A percentile compares a stretch with the other conserved stretches of the same genome.
phyloP scores from a whole-genome alignment of 2,113 vertebrate genomes.

The Gadus macrocephalus region DNA sequence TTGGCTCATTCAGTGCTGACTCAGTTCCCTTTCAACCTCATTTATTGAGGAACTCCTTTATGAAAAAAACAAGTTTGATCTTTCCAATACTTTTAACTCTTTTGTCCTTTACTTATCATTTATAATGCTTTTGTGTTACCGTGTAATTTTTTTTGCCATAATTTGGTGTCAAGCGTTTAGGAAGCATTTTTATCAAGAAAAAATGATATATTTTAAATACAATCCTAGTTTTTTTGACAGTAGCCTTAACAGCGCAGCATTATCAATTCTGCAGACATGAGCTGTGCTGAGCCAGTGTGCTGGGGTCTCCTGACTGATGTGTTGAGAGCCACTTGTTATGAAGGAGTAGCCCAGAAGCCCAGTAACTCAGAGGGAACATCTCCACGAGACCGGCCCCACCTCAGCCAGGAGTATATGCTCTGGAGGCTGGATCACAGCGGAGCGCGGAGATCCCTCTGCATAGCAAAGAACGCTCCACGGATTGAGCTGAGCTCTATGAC shows the following conservation, averaged over 20 bases:
- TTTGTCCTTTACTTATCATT: too few species aligned
- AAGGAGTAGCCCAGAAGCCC: constrained; percentile 14
- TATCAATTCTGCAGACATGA: constrained; percentile 4
- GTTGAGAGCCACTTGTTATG: constrained; percentile 23
- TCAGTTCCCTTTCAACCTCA: too few species aligned
- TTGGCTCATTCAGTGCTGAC: too few species aligned
- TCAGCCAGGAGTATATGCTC: constrained; percentile 35
- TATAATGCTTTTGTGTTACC: too few species aligned
- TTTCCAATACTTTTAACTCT: too few species aligned
- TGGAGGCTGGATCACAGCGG: constrained; percentile 37
- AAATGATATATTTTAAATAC: not conserved
- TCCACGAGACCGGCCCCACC: constrained; percentile 28
- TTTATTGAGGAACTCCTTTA: too few species aligned
- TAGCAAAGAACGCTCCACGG: constrained; percentile 18
- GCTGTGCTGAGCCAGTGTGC: constrained; percentile 25
- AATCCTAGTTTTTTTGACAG: not conserved
- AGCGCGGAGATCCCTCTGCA: constrained; percentile 11
- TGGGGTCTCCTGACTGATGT: constrained; percentile 23
- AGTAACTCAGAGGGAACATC: constrained; percentile 28
- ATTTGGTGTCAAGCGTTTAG: not conserved
- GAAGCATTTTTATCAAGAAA: not conserved
- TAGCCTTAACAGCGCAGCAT: constrained; percentile 20
- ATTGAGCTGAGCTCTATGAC: constrained; percentile 26
- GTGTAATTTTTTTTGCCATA: too few species aligned
- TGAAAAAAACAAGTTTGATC: too few species aligned